phyloP scores from a whole-genome alignment of 53 echinoderm and acorn worm genomes.

The Hippasteria phrygiana region DNA sequence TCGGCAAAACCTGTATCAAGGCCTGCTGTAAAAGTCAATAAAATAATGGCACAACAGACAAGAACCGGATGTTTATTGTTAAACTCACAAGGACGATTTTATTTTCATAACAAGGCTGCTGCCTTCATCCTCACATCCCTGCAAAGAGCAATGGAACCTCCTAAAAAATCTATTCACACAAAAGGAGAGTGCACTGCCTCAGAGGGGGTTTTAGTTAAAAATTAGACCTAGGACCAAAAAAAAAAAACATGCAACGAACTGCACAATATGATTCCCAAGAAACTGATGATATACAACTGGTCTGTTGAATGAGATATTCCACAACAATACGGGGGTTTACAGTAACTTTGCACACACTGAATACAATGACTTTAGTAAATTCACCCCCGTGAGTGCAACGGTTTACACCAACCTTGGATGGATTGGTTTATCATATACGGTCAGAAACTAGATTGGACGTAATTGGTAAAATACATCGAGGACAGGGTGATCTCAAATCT shows the following conservation, averaged over 20 bases:
- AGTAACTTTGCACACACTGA: slow-evolving; percentile 17
- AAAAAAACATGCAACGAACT: neutral
- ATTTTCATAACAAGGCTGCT: slow-evolving; percentile 38
- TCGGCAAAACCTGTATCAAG: too few species aligned
- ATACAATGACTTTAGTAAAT: too few species aligned
- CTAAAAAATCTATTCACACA: slow-evolving; percentile 41
- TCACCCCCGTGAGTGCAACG: neutral
- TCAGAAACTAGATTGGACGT: too few species aligned
- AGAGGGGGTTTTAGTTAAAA: slow-evolving; percentile 40
- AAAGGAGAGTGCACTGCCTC: slow-evolving; percentile 61
- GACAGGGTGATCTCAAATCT: too few species aligned
- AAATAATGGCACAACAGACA: neutral
- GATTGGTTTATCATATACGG: too few species aligned
- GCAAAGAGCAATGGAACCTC: slow-evolving; percentile 24
- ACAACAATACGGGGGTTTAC: slow-evolving; percentile 6
- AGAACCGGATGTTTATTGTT: slow-evolving; percentile 34
- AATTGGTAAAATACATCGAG: too few species aligned
- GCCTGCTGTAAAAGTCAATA: neutral
- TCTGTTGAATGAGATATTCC: slow-evolving; percentile 16
- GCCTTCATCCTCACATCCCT: slow-evolving; percentile 43
- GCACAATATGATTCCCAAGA: neutral
- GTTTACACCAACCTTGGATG: neutral
- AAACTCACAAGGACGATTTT: slow-evolving; percentile 61
- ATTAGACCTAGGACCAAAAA: slow-evolving; percentile 22
- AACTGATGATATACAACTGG: neutral